phyloP scores from a whole-genome alignment of 2,113 vertebrate species.

The Hyperoodon ampullatus region DNA sequence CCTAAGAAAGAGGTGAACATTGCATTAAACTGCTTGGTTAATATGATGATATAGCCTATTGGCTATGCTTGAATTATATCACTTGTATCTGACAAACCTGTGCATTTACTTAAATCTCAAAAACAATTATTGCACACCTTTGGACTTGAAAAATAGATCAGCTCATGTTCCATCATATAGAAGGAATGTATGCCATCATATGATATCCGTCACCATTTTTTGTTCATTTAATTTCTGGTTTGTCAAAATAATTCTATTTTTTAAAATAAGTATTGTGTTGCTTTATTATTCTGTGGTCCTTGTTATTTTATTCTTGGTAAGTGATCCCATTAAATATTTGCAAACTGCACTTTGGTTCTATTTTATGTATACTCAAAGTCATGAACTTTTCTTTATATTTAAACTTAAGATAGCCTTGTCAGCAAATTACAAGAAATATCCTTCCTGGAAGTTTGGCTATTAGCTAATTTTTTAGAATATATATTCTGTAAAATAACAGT shows the following conservation, averaged over 20 bases:
- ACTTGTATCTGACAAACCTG: background rate
- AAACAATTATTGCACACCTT: background rate
- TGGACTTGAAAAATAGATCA: background rate
- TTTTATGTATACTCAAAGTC: background rate
- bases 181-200: background rate
- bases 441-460: background rate
- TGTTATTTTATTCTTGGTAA: background rate
- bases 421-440: background rate
- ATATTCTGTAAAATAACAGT: slow-evolving; percentile 3
- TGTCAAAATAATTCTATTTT: background rate
- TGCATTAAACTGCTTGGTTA: background rate
- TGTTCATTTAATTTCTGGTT: background rate
- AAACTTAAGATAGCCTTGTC: background rate
- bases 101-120: background rate
- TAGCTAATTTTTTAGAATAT: background rate
- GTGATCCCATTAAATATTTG: background rate
- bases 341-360: background rate
- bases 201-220: background rate
- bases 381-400: background rate
- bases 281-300: background rate
- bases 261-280: background rate
- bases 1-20: background rate
- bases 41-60: slow-evolving; percentile 3
- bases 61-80: background rate
- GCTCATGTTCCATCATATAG: background rate